These are phyloP conservation scores for Cyclophora albipunctata DNA, from an alignment of 2,888 invertebrate species.

Conservation along the genomic window DNA sequence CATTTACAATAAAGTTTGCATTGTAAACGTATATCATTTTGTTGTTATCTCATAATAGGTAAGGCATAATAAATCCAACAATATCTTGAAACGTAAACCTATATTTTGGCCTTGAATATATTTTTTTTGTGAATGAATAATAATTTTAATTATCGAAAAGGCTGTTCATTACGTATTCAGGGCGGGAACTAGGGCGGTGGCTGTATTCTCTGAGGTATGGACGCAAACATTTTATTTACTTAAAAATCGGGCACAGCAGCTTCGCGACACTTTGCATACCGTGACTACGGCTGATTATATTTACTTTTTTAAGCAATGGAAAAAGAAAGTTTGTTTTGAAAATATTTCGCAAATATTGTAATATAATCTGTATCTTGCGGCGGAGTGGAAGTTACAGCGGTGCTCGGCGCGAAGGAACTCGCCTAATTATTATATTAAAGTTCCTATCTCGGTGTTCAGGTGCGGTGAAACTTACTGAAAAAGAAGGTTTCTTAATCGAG, in stretches of 20 bases:
- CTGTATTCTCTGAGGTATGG: constrained; percentile 35
- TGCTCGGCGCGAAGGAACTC: constrained; percentile 16
- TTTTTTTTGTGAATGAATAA: constrained; percentile 22
- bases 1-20: too few species aligned
- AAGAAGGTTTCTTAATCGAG: constrained; percentile 7
- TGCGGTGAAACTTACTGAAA: constrained; percentile 10
- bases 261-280: constrained; percentile 30
- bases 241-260: constrained; percentile 38
- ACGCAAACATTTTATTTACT: constrained; percentile 41
- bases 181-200: constrained; percentile 28
- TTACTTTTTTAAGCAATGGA: constrained; percentile 15
- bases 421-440: constrained; percentile 17
- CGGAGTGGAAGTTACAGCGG: constrained; percentile 8
- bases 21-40: too few species aligned
- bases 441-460: constrained; percentile 10
- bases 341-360: constrained; percentile 16
- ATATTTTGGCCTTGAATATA: too few species aligned
- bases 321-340: constrained; percentile 16
- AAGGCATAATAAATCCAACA: too few species aligned
- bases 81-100: too few species aligned
- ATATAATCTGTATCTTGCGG: constrained; percentile 13
- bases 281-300: constrained; percentile 18
- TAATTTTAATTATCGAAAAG: constrained; percentile 44
- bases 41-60: too few species aligned
- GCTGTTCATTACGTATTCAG: constrained; percentile 49